These are phyloP conservation scores for Ptilodon capucinus DNA, from an alignment of 2,888 invertebrate genomes.

Conservation along the genomic window DNA sequence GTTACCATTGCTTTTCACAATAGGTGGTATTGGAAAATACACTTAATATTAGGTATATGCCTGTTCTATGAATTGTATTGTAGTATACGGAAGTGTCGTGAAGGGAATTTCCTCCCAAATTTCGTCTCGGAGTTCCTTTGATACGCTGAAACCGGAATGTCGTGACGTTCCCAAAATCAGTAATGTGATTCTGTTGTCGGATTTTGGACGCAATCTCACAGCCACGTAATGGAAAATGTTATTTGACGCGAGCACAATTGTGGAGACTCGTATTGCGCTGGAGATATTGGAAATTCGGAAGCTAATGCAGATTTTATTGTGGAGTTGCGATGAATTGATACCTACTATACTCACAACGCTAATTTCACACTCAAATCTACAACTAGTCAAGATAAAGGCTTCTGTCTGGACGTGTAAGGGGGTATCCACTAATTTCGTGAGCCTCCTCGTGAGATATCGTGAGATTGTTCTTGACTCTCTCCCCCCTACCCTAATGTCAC, in stretches of 20 bases:
- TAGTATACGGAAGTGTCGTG: conserved; percentile 17
- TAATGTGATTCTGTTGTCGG: conserved; percentile 24
- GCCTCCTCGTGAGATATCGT: no score
- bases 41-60: no score
- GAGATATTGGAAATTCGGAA: background rate
- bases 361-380: no score
- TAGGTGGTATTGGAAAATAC: no score
- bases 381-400: no score
- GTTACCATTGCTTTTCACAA: no score
- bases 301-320: background rate
- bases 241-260: conserved; percentile 12
- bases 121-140: conserved; percentile 27
- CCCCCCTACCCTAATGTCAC: no score
- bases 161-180: conserved; percentile 24
- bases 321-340: no score
- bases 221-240: conserved; percentile 22
- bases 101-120: conserved; percentile 28
- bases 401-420: no score
- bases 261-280: conserved; percentile 13
- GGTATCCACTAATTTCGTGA: no score
- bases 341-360: no score
- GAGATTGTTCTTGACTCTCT: no score
- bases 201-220: conserved; percentile 13
- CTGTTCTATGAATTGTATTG: background rate
- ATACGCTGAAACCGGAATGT: conserved; percentile 24